These are phyloP conservation scores for Microtus richardsoni DNA, from an alignment of 2,113 vertebrate species.

Conservation along the genomic window DNA sequence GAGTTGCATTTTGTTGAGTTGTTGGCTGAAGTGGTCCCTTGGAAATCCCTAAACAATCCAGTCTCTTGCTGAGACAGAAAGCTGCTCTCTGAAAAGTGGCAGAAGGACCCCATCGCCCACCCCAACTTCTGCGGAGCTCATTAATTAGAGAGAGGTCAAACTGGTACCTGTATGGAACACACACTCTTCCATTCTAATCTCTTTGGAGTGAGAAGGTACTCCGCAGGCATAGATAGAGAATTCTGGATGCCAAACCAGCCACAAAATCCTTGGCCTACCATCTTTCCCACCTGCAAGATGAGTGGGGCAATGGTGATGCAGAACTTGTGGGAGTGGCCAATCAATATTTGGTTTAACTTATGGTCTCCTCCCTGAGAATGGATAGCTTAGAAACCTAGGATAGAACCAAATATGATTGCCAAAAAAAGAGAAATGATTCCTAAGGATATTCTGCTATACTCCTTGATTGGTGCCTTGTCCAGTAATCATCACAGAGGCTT, in stretches of 20 bases:
- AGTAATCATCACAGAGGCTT: background rate
- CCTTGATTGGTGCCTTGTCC: background rate
- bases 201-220: background rate
- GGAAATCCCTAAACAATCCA: background rate
- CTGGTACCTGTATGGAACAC: background rate
- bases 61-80: background rate
- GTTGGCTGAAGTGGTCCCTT: background rate
- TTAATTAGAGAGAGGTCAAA: background rate
- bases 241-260: background rate
- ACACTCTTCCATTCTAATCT: background rate
- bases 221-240: too few species aligned
- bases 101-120: fast-evolving
- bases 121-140: background rate
- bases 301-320: background rate
- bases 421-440: background rate
- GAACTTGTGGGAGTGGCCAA: background rate
- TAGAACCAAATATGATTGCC: background rate
- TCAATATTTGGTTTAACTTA: background rate
- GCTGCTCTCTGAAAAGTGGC: background rate
- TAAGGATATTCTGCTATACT: background rate
- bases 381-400: background rate
- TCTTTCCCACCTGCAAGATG: background rate
- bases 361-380: background rate
- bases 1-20: background rate
- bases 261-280: background rate